phyloP scores from a whole-genome alignment of 1,140 invertebrate species.

The Leptoteleia sp. region DNA sequence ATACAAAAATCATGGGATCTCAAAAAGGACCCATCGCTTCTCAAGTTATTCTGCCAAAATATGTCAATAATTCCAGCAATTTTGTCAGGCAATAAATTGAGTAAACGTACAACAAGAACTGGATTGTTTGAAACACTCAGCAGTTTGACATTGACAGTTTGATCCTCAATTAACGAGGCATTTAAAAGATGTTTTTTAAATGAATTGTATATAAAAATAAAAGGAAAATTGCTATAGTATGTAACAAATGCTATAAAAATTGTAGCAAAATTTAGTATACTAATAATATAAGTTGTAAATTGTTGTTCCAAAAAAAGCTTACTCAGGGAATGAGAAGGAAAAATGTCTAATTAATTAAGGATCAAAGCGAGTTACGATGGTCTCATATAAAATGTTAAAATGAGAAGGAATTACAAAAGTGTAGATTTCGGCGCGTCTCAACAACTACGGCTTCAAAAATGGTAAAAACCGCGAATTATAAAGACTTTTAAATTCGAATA shows the following conservation, averaged over 20 bases:
- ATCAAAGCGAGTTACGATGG: constrained; percentile 2
- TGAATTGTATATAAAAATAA: too few relatives aligned
- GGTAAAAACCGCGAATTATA: constrained; percentile 32
- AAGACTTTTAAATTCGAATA: constrained; percentile 36
- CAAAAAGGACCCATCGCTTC: background rate
- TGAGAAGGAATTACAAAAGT: background rate
- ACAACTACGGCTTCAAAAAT: constrained; percentile 12
- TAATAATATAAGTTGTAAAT: too few relatives aligned
- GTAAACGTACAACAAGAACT: too few relatives aligned
- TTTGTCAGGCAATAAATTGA: background rate
- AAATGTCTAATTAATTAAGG: background rate
- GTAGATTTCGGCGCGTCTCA: background rate
- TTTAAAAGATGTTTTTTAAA: too few relatives aligned
- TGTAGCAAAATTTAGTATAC: too few relatives aligned
- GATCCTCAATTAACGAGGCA: background rate
- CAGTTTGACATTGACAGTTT: too few relatives aligned
- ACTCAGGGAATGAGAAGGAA: too few relatives aligned
- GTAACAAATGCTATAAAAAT: too few relatives aligned
- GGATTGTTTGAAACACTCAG: too few relatives aligned
- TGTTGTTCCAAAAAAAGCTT: too few relatives aligned
- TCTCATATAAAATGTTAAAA: background rate
- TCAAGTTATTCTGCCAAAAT: background rate
- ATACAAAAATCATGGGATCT: constrained; percentile 24
- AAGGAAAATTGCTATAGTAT: too few relatives aligned
- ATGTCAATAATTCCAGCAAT: background rate